Conservation (phyloP, 1,140 invertebrate species). For the Drosophila sturtevanti region DNA sequence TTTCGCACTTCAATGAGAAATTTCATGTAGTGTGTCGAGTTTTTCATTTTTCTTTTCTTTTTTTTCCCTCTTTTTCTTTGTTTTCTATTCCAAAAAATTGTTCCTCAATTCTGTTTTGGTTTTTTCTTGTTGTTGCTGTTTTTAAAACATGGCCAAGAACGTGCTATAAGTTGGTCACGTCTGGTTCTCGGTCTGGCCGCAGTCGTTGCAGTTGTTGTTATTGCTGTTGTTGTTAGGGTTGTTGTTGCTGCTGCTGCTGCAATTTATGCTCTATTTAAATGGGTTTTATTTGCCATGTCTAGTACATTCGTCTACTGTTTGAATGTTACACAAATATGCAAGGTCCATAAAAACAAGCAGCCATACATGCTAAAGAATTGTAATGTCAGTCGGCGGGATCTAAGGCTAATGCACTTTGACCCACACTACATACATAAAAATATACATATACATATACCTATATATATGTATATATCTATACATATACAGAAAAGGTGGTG, state of each 20-base stretch:
- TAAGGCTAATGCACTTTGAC: slow-evolving; percentile 76
- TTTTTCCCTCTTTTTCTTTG: background rate
- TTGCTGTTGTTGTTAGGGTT: slow-evolving; percentile 8
- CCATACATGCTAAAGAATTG: slow-evolving; percentile 49
- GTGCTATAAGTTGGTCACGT: slow-evolving; percentile 71
- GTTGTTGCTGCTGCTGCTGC: slow-evolving; percentile 35
- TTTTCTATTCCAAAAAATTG: slow-evolving; percentile 11
- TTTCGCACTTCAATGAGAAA: slow-evolving; percentile 74
- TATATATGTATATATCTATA: too few species aligned
- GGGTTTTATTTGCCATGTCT: slow-evolving; percentile 71
- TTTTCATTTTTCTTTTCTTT: slow-evolving; percentile 15
- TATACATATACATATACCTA: too few species aligned
- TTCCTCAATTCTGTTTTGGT: slow-evolving; percentile 29
- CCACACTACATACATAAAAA: background rate
- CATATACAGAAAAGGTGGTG: background rate
- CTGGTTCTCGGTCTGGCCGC: slow-evolving; percentile 41
- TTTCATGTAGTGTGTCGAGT: slow-evolving; percentile 68
- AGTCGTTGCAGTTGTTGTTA: slow-evolving; percentile 10
- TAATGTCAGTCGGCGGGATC: slow-evolving; percentile 46
- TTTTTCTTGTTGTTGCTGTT: slow-evolving; percentile 19
- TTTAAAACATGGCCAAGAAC: slow-evolving; percentile 22
- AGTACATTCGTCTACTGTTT: slow-evolving; percentile 41
- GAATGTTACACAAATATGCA: slow-evolving; percentile 46
- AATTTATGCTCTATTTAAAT: slow-evolving; percentile 74
- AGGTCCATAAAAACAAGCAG: slow-evolving; percentile 60